Base-by-base conservation (phyloP, 2,113 vertebrate genomes). In the Erythrocercus mccallii region DNA sequence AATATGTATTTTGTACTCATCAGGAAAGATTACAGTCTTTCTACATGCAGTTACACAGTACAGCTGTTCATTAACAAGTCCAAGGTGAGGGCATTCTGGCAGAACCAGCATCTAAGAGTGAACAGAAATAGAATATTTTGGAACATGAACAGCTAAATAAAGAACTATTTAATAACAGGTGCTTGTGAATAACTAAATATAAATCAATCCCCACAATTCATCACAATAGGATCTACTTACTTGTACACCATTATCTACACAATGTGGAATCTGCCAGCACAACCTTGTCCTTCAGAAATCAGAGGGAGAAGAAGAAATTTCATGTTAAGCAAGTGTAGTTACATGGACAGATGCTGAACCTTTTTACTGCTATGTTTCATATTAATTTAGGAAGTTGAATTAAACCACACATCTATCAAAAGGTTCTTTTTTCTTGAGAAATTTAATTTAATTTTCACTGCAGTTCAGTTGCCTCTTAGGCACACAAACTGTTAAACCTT, bases 1-100 rank as follows among this genome's bases (percentile, higher is more conserved):
- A 94, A 95, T 82, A 90, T 51, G 64, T 77, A 78, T 82, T 82
- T 85, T 88, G 62, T 77, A 86, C 47, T 87, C 86, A 81, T 85
- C 47, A 62, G 71, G 35, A 90, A 70, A 86, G 71, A 91, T 37
- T 92, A 65, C 38, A 73, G 28, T 47, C 79, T 93, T 66, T 65
- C 85, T 95, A 88, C 25, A 60, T 30, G 57, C 35, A 89, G 90
- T 83, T 92, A 84, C 18, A 86, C 44, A 51, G 57, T 73, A 83
- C 92, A 96, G 68, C 78, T 92, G 90, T 64, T 88, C 68, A 53
- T 2, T 11, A 84, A 48, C 14, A 84, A 86, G 85, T 57, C 88
- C 88, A 95, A 90, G 85, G 86, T 94, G 47, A 94, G 71, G 58
- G 35, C 74, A 79, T 40, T 90, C 73, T 71, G 86, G 40, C 11